Evolutionary conservation across 2,113 vertebrate genomes (phyloP), one percentile per base, ranked within the genome.

Genomic region (Chaetodon trifascialis): DNA sequence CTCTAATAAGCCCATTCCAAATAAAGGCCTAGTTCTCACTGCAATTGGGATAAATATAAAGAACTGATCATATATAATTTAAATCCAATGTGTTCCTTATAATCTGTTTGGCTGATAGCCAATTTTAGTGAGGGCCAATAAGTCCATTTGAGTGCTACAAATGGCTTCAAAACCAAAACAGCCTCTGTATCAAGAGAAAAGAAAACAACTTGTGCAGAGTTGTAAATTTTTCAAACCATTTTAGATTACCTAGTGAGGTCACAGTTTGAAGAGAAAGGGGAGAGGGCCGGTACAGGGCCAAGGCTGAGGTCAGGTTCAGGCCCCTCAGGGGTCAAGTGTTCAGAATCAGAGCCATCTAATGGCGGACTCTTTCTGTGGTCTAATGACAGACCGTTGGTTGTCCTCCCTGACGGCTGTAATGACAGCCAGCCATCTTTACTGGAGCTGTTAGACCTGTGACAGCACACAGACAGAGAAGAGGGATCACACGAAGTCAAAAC

Each of bases 401-500:
- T 38, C 49, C 21, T 70, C 34, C 69, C 60, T 63, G 60, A n/a
- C 11, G 36, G 60, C 60, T 63, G 60, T n/a, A 63, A 40, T 40
- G 60, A 42, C 38, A 63, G 60, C 60, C 60, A 63, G 36, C 38
- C 54, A 4, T 72, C 69, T 72, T 72, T 72, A 58, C 69, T 46
- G 38, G 52, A 72, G 54, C 38, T 58, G 38, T 58, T 44, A 1
- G n/a, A 72, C 52, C 68, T 44, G 52, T 0, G 51, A 42, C n/a
- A 40, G 19, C 47, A 69, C 66, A n/a, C 44, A 51, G 16, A 25
- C 12, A 58, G 16, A 36, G 12, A 19, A 60, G 30, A 34, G 0
- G 6, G 8, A n/a, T 54, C 51, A 21, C 9, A 36, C 34, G 21
- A 1, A 21, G 11, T 21, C 38, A 67, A 34, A 67, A 65, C 38